Conservation (phyloP, 1,140 invertebrate genomes). For the Meloidogyne exigua region DNA sequence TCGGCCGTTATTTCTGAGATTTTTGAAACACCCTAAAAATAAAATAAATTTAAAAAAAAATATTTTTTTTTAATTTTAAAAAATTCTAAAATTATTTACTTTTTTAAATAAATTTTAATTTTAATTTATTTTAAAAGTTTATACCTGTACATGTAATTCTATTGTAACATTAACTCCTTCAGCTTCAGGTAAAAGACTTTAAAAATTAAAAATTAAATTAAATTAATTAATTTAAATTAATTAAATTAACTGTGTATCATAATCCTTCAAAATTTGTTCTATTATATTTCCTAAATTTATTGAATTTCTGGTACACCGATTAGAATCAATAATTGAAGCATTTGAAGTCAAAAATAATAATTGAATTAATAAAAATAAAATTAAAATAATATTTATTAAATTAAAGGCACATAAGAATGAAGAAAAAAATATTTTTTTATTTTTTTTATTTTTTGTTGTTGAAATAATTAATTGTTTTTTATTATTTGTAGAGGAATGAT, state of each 20-base stretch:
- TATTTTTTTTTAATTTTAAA: slow-evolving; percentile 16
- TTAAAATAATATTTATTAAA: too few species aligned
- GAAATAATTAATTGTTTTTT: too few species aligned
- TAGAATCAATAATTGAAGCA: background rate
- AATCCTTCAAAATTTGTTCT: slow-evolving; percentile 54
- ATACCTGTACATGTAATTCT: slow-evolving; percentile 62
- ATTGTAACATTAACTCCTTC: slow-evolving; percentile 64
- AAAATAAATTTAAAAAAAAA: background rate
- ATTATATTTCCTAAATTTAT: slow-evolving; percentile 62
- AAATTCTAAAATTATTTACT: background rate
- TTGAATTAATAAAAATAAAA: background rate
- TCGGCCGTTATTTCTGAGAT: slow-evolving; percentile 63
- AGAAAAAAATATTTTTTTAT: too few species aligned
- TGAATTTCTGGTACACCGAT: slow-evolving; percentile 52
- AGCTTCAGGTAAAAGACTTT: slow-evolving; percentile 55
- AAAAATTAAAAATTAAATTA: background rate
- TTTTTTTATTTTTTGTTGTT: too few species aligned
- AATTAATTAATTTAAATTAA: background rate
- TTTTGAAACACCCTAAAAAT: slow-evolving; percentile 59
- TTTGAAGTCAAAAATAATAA: background rate
- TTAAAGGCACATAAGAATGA: too few species aligned
- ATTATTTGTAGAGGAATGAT: background rate
- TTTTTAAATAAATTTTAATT: slow-evolving; percentile 7
- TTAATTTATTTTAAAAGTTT: too few species aligned
- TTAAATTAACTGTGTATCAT: slow-evolving; percentile 49